Percentiles rank a stretch among this genome's conserved stretches.
phyloP scores from a whole-genome alignment of 2,888 invertebrate genomes.

The Xanthostigma xanthostigma region DNA sequence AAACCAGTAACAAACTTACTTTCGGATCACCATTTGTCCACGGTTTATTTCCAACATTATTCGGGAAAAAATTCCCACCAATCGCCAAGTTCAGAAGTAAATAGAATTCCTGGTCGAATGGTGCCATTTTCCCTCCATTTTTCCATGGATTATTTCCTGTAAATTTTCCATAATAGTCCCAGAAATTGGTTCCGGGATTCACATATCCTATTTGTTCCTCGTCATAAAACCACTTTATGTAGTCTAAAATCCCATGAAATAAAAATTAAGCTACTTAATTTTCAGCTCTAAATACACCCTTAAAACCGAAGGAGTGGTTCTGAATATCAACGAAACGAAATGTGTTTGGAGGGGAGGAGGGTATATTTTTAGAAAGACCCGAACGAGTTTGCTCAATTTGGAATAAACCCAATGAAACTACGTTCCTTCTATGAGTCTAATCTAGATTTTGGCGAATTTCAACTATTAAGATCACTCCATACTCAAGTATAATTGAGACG shows the following conservation, averaged over 20 bases:
- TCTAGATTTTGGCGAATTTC: no score
- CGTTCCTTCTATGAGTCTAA: no score
- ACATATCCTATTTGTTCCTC: slow-evolving; percentile 13
- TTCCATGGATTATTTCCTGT: slow-evolving; percentile 15
- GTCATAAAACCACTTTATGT: slow-evolving; percentile 18
- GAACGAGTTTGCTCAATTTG: no score
- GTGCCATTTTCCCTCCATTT: slow-evolving; percentile 20
- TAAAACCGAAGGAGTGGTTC: background rate
- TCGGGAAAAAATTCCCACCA: slow-evolving; percentile 20
- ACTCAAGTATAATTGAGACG: no score
- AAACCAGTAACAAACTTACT: background rate
- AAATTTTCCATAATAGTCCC: slow-evolving; percentile 9
- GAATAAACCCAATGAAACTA: no score
- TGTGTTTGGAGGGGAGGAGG: no score
- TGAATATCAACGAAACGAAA: no score
- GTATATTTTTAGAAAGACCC: no score
- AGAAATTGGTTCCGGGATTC: background rate
- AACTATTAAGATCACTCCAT: no score
- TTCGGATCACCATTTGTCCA: background rate
- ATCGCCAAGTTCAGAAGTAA: slow-evolving; percentile 31
- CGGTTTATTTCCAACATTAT: background rate
- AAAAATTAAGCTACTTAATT: background rate
- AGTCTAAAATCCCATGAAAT: slow-evolving; percentile 1
- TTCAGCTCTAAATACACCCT: no score
- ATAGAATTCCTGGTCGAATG: slow-evolving; percentile 22